Evolutionary conservation across 2,888 invertebrate species (phyloP).

Genomic region (Sphecodes monilicornis): DNA sequence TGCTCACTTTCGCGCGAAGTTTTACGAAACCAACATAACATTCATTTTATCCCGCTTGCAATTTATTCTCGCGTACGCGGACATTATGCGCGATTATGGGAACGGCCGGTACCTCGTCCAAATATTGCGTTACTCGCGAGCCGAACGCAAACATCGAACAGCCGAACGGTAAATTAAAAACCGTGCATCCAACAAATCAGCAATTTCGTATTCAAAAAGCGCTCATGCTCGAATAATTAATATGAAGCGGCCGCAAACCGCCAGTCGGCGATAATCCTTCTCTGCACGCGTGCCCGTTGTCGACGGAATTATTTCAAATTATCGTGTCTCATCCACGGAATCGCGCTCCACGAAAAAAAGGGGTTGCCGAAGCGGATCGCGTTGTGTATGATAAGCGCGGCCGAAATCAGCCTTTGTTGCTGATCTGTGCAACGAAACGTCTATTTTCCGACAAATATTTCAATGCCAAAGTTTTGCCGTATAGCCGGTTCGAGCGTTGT

Average conservation of each 20-base stretch:
- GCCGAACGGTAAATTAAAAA: constrained; percentile 11
- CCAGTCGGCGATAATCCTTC: neutral
- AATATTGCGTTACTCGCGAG: neutral
- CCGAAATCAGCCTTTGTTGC: neutral
- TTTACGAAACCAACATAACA: neutral
- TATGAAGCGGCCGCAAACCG: neutral
- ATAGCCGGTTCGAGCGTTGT: too few relatives aligned
- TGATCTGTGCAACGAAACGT: too few relatives aligned
- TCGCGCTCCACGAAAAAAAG: neutral
- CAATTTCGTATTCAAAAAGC: constrained; percentile 14
- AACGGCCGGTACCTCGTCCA: neutral
- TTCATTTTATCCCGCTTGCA: neutral
- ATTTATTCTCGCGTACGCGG: neutral
- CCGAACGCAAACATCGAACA: constrained; percentile 13
- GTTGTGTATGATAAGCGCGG: neutral
- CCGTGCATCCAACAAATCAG: constrained; percentile 4
- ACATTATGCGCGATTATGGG: too few relatives aligned
- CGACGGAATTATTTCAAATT: constrained; percentile 12
- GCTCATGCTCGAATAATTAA: constrained; percentile 6
- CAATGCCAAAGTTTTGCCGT: too few relatives aligned
- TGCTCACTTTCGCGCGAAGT: neutral
- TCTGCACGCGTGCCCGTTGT: neutral
- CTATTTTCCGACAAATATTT: too few relatives aligned
- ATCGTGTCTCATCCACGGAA: neutral
- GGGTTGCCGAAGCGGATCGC: neutral